phyloP scores from a whole-genome alignment of 2,888 invertebrate genomes.

The Endotricha flammealis region DNA sequence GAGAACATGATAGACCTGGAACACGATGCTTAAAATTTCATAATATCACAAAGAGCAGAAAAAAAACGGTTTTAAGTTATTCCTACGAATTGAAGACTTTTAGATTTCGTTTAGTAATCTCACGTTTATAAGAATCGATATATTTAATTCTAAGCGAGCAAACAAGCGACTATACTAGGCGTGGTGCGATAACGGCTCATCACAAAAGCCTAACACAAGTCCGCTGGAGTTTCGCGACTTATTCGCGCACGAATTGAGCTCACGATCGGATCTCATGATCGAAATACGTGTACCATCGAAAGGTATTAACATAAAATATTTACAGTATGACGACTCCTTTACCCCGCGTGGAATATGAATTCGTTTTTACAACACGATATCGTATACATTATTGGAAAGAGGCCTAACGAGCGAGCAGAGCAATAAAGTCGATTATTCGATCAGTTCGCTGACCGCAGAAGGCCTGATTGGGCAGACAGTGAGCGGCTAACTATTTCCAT shows the following conservation, averaged over 20 bases:
- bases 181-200: conserved; percentile 42
- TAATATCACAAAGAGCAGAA: too few species aligned
- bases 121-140: too few species aligned
- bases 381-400: conserved; percentile 55
- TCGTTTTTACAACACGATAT: conserved; percentile 56
- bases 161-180: conserved; percentile 20
- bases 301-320: conserved; percentile 67
- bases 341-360: conserved; percentile 67
- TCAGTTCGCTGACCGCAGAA: conserved; percentile 29
- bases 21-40: too few species aligned
- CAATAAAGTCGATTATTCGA: conserved; percentile 42
- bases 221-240: conserved; percentile 41
- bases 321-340: conserved; percentile 69
- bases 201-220: conserved; percentile 45
- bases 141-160: too few species aligned
- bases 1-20: too few species aligned
- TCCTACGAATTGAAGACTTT: too few species aligned
- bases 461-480: too few species aligned
- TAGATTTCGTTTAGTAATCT: too few species aligned
- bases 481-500: too few species aligned
- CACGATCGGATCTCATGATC: conserved; percentile 71
- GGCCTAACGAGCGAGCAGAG: conserved; percentile 44
- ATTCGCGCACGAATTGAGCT: conserved; percentile 56
- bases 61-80: too few species aligned
- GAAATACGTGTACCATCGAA: conserved; percentile 56